These are phyloP conservation scores for Ecliptopera silaceata DNA, from an alignment of 2,888 invertebrate species.

Conservation along the genomic window DNA sequence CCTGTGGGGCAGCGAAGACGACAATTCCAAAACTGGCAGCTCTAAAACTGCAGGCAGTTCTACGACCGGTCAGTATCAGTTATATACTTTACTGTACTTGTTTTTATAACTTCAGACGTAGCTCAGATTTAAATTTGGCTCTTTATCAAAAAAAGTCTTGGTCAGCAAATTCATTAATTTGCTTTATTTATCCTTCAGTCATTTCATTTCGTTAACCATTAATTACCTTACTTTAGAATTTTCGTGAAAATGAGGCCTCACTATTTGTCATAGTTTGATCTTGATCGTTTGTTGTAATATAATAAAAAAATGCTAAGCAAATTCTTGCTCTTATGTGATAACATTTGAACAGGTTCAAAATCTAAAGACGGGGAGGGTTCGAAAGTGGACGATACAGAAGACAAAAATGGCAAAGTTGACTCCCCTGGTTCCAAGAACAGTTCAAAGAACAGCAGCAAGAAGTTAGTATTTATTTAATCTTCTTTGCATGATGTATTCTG, in stretches of 20 bases:
- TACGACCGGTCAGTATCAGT: conserved; percentile 19
- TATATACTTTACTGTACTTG: background rate
- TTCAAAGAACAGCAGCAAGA: conserved; percentile 58
- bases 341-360: conserved; percentile 51
- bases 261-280: no score
- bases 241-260: no score
- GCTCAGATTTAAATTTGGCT: no score
- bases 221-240: no score
- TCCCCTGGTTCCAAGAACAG: conserved; percentile 51
- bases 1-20: conserved; percentile 87
- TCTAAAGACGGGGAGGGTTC: conserved; percentile 56
- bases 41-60: conserved; percentile 39
- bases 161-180: no score
- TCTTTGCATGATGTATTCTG: no score
- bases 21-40: conserved; percentile 57
- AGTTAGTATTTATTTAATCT: conserved; percentile 49
- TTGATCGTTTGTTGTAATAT: no score
- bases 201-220: no score
- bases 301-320: no score
- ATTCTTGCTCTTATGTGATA: background rate
- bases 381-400: conserved; percentile 51
- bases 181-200: no score
- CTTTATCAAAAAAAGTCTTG: no score
- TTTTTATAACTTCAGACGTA: no score
- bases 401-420: conserved; percentile 59